These are phyloP conservation scores for Chaetorhynchus papuensis DNA, from an alignment of 2,113 vertebrate genomes.

Conservation along the genomic window DNA sequence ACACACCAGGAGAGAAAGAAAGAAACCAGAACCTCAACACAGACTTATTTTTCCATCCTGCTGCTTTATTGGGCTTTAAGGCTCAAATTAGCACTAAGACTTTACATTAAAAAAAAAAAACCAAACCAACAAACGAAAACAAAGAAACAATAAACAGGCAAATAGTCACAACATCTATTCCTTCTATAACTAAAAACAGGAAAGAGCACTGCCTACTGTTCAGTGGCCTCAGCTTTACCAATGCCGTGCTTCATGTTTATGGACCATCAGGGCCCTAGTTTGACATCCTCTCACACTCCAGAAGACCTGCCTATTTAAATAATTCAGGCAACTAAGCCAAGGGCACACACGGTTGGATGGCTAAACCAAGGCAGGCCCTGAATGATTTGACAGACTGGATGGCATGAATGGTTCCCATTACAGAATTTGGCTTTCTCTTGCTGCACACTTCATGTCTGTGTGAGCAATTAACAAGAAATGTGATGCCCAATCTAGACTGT, in stretches of 20 bases:
- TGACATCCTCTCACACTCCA: background rate
- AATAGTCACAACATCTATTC: background rate
- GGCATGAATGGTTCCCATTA: background rate
- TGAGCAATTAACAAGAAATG: background rate
- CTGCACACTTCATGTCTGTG: background rate
- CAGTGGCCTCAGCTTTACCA: background rate
- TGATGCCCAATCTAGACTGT: background rate
- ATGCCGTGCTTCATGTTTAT: background rate
- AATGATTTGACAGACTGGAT: background rate
- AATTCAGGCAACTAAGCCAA: background rate
- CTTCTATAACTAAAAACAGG: background rate
- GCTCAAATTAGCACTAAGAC: background rate
- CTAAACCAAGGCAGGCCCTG: background rate
- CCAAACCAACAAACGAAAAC: background rate
- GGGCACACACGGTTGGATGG: background rate
- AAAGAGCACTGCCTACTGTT: background rate
- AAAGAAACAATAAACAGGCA: background rate
- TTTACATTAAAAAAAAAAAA: background rate
- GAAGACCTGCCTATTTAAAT: background rate
- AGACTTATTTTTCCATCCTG: background rate
- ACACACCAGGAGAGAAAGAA: background rate
- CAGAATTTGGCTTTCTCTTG: background rate
- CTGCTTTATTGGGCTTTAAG: background rate
- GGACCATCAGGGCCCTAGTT: background rate
- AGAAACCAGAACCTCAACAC: background rate